Evolutionary conservation across 2,888 invertebrate species (phyloP).

Genomic region (Ophion ellenae): DNA sequence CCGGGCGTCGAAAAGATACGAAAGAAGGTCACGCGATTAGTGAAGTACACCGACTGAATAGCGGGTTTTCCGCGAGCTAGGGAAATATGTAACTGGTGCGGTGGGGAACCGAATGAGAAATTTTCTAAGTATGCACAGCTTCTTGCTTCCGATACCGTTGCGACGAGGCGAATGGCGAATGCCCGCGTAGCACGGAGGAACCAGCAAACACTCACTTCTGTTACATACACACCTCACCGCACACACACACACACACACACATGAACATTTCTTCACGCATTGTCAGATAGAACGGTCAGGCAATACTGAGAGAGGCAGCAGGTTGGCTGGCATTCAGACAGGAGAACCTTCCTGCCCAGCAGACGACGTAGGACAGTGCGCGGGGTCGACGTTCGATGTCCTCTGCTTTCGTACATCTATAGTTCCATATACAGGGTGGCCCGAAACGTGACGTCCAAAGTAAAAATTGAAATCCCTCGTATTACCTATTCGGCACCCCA

Average conservation of each 20-base stretch:
- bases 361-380: slow-evolving; percentile 77
- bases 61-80: slow-evolving; percentile 25
- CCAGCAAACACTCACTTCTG: slow-evolving; percentile 46
- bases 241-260: neutral
- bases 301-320: slow-evolving; percentile 61
- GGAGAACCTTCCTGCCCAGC: slow-evolving; percentile 65
- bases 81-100: slow-evolving; percentile 43
- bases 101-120: slow-evolving; percentile 58
- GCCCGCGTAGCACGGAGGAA: slow-evolving; percentile 53
- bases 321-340: slow-evolving; percentile 51
- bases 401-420: slow-evolving; percentile 69
- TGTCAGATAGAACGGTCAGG: slow-evolving; percentile 61
- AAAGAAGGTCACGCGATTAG: slow-evolving; percentile 18
- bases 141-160: slow-evolving; percentile 60
- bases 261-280: slow-evolving; percentile 18
- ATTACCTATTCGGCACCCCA: neutral
- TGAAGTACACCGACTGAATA: slow-evolving; percentile 22
- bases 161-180: slow-evolving; percentile 36
- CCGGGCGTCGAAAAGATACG: slow-evolving; percentile 5
- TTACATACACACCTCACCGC: neutral
- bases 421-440: slow-evolving; percentile 23
- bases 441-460: neutral
- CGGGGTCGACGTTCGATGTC: slow-evolving; percentile 78
- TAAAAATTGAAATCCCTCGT: neutral
- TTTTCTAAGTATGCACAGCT: slow-evolving; percentile 31